Evolutionary conservation across 2,888 invertebrate species (phyloP), one percentile per base, ranked within the genome.

Genomic region (Scotopteryx bipunctaria): DNA sequence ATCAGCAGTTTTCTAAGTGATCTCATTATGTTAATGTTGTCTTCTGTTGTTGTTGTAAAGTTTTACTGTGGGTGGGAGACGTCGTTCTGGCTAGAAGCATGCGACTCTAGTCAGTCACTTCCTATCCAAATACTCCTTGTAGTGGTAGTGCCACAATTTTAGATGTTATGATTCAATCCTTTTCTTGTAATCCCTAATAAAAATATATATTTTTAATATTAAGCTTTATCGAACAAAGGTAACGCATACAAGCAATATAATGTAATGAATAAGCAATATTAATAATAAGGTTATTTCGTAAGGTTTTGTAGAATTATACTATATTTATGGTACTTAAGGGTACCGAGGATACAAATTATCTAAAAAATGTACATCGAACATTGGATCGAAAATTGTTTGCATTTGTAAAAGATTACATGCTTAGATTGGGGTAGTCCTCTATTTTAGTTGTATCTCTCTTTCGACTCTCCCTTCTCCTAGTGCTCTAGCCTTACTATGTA

Each of bases 201-300:
- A 59, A 64, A 47, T 50, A 54, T 61, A 80, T 74, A 73, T 76
- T 78, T 77, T 79, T 77, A 75, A 73, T 69, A 59, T 47, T 66
- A 64, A 69, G 71, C 69, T 71, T 67, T 64, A 68, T 67, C 61
- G 67, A 77, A 80, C 78, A 78, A 81, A 66, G 82, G 81, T 82
- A 72, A 82, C 85, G 86, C 83, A 80, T 79, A 69, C 71, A 88
- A 89, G 89, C 89, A 89, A 89, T 89, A 89, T 84, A 63, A 82
- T 67, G 83, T 83, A 84, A 89, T 79, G 63, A 61, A 83, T 83
- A 85, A 90, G 89, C 88, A 89, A 89, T 89, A 90, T 68, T 85
- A 84, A 52, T 57, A n/a, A 67, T 87, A 87, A 79, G 73, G 66
- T 72, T 76, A 75, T 40, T 40, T n/a, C 79, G 76, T 80, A 81